Evolutionary conservation across 2,797 vertebrate genomes (phyloP).

Genomic region (Fringilla coelebs): DNA sequence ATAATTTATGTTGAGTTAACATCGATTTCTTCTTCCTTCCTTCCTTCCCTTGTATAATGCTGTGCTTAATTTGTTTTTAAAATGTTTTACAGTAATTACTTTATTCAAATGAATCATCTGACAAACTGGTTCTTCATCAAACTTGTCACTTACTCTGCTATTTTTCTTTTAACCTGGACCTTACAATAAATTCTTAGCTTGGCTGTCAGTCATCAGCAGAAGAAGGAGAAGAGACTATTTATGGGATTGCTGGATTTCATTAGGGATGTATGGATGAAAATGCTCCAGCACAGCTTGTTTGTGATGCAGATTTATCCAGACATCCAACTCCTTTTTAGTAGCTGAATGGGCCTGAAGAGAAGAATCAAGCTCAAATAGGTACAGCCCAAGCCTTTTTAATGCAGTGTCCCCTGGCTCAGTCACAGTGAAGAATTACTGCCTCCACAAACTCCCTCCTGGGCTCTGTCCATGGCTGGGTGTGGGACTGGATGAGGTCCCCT

Average conservation of each 20-base stretch:
- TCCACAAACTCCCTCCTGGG: background rate
- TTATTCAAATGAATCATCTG: slow-evolving; percentile 39
- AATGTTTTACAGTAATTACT: slow-evolving; percentile 5
- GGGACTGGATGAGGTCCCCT: background rate
- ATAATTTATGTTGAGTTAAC: background rate
- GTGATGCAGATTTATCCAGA: background rate
- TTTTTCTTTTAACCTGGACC: slow-evolving; percentile 38
- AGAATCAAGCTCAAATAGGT: background rate
- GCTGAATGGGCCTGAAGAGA: background rate
- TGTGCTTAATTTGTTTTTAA: slow-evolving; percentile 26
- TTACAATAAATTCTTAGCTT: background rate
- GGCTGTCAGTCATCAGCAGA: background rate
- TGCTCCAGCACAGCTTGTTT: background rate
- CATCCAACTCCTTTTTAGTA: background rate
- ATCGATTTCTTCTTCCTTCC: background rate
- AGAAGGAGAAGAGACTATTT: background rate
- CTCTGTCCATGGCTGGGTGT: background rate
- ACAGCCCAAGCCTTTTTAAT: background rate
- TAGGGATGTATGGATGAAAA: background rate
- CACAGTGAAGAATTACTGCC: background rate
- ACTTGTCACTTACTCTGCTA: background rate
- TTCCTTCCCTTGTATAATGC: background rate
- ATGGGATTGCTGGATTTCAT: background rate
- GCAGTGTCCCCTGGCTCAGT: background rate
- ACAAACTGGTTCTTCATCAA: background rate